These are phyloP conservation scores for Etia nguti DNA, from an alignment of 2,113 vertebrate genomes.

Conservation along the genomic window DNA sequence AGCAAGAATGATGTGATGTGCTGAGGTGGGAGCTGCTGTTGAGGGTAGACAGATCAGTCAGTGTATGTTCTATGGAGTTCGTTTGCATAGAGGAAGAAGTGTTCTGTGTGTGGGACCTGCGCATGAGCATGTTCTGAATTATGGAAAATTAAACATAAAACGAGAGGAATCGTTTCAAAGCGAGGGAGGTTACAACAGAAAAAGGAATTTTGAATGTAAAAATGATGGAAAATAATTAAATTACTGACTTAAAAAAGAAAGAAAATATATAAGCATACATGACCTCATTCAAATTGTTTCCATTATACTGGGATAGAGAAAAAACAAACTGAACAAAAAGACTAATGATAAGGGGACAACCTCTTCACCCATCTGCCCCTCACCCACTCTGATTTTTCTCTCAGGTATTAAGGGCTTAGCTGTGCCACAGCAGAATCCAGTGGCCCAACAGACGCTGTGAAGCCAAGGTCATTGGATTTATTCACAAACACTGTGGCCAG, in stretches of 20 bases:
- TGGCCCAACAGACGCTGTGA: background rate
- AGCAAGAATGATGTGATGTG: background rate
- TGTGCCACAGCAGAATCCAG: slow-evolving; percentile 10
- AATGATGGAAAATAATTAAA: background rate
- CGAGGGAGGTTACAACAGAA: background rate
- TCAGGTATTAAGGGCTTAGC: slow-evolving; percentile 55
- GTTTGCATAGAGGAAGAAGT: background rate
- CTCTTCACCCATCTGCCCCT: background rate
- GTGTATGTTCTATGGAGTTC: background rate
- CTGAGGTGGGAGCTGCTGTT: background rate
- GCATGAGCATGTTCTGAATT: background rate
- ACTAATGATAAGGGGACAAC: background rate
- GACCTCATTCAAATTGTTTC: background rate
- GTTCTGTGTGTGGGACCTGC: background rate
- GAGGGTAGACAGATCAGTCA: background rate
- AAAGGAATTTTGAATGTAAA: background rate
- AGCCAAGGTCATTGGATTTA: slow-evolving; percentile 54
- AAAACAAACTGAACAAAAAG: background rate
- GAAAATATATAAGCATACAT: background rate
- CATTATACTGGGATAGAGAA: background rate
- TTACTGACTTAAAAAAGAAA: background rate
- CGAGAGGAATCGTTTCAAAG: background rate
- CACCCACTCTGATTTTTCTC: slow-evolving; percentile 7
- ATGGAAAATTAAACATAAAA: background rate
- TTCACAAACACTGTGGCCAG: background rate